phyloP scores from a whole-genome alignment of 2,113 vertebrate genomes.

The Poecilia latipinna region DNA sequence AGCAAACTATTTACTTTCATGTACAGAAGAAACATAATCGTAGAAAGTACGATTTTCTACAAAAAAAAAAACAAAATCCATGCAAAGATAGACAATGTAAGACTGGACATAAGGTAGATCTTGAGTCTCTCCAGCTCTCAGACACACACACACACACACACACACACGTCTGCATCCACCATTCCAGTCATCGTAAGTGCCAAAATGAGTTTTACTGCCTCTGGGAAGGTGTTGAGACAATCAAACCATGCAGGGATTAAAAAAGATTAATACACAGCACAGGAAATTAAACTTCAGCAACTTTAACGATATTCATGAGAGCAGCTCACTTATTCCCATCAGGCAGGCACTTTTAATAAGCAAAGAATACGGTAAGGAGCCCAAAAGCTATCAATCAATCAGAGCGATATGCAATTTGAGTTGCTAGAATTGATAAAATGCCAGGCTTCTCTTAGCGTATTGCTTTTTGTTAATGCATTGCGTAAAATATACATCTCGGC shows the following conservation, averaged over 20 bases:
- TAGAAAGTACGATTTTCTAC: neutral
- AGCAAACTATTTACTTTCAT: conserved; percentile 26
- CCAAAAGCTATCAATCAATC: conserved; percentile 77
- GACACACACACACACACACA: conserved; percentile 21
- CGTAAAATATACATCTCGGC: conserved; percentile 46
- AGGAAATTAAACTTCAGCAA: conserved; percentile 84
- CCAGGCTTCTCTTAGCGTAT: conserved; percentile 35
- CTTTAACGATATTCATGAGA: conserved; percentile 80
- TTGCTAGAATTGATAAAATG: conserved; percentile 61
- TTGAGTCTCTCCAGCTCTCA: neutral
- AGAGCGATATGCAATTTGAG: conserved; percentile 66
- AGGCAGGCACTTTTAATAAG: conserved; percentile 78
- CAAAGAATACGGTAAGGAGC: conserved; percentile 66
- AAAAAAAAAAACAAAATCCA: neutral
- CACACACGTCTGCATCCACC: conserved; percentile 39
- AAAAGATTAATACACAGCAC: conserved; percentile 78
- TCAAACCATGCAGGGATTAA: conserved; percentile 77
- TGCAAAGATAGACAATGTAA: conserved; percentile 37
- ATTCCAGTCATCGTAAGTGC: conserved; percentile 71
- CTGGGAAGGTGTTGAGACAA: conserved; percentile 74
- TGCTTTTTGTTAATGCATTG: conserved; percentile 62
- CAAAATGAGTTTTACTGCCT: conserved; percentile 74
- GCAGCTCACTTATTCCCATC: conserved; percentile 67
- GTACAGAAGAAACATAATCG: conserved; percentile 22
- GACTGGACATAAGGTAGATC: conserved; percentile 26